Percentiles rank a stretch among this genome's conserved stretches.
Evolutionary conservation across 2,113 vertebrate species (phyloP).

Genomic region (Heterochromis multidens): DNA sequence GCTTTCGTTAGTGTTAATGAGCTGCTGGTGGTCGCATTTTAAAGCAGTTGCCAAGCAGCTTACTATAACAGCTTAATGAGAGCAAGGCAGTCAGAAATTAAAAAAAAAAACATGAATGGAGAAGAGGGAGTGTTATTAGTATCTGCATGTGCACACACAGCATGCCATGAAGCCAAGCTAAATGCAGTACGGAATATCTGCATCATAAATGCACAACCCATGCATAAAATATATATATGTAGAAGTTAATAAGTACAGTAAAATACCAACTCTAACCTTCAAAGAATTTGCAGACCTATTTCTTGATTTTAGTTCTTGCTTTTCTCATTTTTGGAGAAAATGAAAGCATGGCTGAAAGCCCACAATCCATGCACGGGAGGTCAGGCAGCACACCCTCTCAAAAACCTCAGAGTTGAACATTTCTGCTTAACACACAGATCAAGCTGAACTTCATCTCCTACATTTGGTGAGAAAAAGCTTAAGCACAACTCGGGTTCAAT

Average conservation of each 20-base stretch:
- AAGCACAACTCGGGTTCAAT: background rate
- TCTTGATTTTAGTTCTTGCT: background rate
- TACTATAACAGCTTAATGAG: conserved; percentile 74
- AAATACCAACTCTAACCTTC: background rate
- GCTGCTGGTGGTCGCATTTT: conserved; percentile 65
- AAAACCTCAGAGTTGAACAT: background rate
- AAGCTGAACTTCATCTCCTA: conserved; percentile 51
- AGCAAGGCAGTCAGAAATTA: conserved; percentile 62
- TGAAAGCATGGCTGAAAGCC: background rate
- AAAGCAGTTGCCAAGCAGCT: conserved; percentile 76
- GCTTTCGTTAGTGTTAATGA: conserved; percentile 75
- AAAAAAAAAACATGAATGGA: conserved; percentile 48
- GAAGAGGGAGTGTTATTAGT: conserved; percentile 65
- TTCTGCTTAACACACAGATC: conserved; percentile 14
- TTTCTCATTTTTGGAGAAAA: background rate
- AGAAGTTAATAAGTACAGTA: background rate
- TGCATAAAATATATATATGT: background rate
- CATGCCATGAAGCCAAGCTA: background rate
- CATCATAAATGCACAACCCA: background rate
- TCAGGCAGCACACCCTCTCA: background rate
- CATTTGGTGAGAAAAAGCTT: conserved; percentile 39
- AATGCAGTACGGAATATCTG: background rate
- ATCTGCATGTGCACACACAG: conserved; percentile 28
- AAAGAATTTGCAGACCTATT: background rate
- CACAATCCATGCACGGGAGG: background rate